phyloP scores from a whole-genome alignment of 1,140 invertebrate species.

The Cydia strobilella region DNA sequence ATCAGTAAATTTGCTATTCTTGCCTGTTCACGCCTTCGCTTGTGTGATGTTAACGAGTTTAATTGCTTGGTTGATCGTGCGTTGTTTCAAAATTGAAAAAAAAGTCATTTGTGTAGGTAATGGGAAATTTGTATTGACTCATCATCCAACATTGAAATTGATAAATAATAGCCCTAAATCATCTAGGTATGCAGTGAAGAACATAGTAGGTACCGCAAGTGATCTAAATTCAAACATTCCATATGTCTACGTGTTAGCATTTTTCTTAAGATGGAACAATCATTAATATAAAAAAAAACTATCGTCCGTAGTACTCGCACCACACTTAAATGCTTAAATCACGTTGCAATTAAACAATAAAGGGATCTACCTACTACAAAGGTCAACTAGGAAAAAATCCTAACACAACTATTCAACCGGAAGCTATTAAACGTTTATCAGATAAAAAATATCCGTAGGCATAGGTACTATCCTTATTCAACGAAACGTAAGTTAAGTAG shows the following conservation, averaged over 20 bases:
- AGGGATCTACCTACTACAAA: neutral
- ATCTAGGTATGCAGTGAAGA: no score
- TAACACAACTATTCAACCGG: slow-evolving; percentile 3
- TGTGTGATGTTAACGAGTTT: slow-evolving; percentile 37
- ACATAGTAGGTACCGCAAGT: no score
- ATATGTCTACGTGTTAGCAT: neutral
- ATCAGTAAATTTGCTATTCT: slow-evolving; percentile 71
- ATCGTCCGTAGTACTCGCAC: neutral
- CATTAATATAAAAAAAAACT: neutral
- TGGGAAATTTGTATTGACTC: neutral
- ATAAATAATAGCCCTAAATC: no score
- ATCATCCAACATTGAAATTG: no score
- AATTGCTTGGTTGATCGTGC: slow-evolving; percentile 15
- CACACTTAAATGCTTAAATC: neutral
- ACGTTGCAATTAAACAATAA: neutral
- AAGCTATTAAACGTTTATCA: slow-evolving; percentile 59
- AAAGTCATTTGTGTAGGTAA: neutral
- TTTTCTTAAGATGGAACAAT: neutral
- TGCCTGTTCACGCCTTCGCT: slow-evolving; percentile 63
- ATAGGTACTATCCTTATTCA: slow-evolving; percentile 55
- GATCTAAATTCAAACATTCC: neutral
- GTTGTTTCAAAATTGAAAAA: neutral
- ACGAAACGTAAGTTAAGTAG: slow-evolving; percentile 55
- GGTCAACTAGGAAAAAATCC: neutral
- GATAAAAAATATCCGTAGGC: no score